Evolutionary conservation across 92 coral and sea anemone species (phyloP).

Genomic region (Bergia sp.): DNA sequence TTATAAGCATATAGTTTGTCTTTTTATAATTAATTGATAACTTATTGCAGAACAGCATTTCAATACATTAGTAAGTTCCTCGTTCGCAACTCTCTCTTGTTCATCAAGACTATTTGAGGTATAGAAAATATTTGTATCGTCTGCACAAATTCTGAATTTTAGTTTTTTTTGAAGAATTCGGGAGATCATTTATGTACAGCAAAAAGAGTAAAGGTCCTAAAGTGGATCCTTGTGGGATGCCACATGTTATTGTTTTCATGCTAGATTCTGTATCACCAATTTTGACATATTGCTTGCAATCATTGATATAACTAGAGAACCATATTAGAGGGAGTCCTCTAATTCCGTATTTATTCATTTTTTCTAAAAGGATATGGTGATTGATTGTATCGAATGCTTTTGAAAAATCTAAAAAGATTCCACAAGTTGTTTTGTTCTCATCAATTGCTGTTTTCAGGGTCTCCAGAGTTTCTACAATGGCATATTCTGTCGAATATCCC

Average conservation of each 20-base stretch:
- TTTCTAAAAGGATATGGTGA: conserved; percentile 38
- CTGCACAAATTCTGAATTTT: too few relatives aligned
- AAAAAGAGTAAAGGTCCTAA: too few relatives aligned
- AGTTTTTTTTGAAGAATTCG: too few relatives aligned
- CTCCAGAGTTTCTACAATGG: conserved; percentile 54
- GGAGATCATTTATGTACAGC: too few relatives aligned
- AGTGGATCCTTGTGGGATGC: too few relatives aligned
- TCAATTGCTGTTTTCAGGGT: conserved; percentile 48
- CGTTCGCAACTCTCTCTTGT: too few relatives aligned
- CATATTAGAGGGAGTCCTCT: conserved; percentile 43
- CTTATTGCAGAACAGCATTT: too few relatives aligned
- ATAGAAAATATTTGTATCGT: background rate
- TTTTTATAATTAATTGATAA: background rate
- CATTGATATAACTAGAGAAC: conserved; percentile 46
- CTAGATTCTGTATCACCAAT: conserved; percentile 53
- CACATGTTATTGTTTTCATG: conserved; percentile 41
- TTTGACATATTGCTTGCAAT: conserved; percentile 60
- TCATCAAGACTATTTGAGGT: too few relatives aligned
- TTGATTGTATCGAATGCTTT: conserved; percentile 57
- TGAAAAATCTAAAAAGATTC: too few relatives aligned
- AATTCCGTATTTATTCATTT: conserved; percentile 53
- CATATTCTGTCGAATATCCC: conserved; percentile 70
- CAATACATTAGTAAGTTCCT: too few relatives aligned
- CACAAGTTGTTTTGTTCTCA: conserved; percentile 33
- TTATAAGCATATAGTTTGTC: background rate